phyloP scores from a whole-genome alignment of 2,113 vertebrate species.

The Oncorhynchus mykiss region DNA sequence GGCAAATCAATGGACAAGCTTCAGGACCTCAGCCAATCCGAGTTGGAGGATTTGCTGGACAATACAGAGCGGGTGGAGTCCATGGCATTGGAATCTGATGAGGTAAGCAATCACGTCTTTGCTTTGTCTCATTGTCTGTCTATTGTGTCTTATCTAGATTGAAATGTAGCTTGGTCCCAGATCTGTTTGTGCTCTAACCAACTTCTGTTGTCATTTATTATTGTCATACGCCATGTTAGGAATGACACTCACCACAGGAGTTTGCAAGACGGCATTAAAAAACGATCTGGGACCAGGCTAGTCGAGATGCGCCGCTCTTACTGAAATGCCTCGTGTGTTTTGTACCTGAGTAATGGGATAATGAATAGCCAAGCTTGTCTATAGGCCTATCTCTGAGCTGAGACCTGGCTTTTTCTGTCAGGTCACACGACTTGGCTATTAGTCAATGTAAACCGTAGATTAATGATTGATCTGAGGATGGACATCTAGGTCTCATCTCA shows the following conservation, averaged over 20 bases:
- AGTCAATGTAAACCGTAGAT: too few species aligned
- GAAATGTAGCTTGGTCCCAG: too few species aligned
- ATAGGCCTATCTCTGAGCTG: too few species aligned
- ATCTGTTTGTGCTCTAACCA: too few species aligned
- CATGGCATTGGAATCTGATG: constrained; percentile 77
- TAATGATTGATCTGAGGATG: too few species aligned
- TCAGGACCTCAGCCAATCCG: constrained; percentile 76
- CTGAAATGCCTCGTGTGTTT: background rate
- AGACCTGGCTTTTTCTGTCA: too few species aligned
- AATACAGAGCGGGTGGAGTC: constrained; percentile 72
- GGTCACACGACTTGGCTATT: too few species aligned
- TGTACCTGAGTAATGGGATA: background rate
- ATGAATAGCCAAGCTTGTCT: background rate
- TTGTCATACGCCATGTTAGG: too few species aligned
- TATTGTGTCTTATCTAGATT: background rate
- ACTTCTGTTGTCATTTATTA: too few species aligned
- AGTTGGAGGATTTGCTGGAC: constrained; percentile 77
- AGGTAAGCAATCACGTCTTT: constrained; percentile 58
- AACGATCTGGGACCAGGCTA: background rate
- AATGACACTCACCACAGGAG: too few species aligned
- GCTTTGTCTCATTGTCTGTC: background rate
- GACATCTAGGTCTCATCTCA: too few species aligned
- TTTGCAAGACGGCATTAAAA: too few species aligned
- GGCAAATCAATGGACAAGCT: constrained; percentile 82
- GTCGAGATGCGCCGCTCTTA: background rate